Base-by-base conservation (phyloP, 1,140 invertebrate species). In the Zaprionus capensis region DNA sequence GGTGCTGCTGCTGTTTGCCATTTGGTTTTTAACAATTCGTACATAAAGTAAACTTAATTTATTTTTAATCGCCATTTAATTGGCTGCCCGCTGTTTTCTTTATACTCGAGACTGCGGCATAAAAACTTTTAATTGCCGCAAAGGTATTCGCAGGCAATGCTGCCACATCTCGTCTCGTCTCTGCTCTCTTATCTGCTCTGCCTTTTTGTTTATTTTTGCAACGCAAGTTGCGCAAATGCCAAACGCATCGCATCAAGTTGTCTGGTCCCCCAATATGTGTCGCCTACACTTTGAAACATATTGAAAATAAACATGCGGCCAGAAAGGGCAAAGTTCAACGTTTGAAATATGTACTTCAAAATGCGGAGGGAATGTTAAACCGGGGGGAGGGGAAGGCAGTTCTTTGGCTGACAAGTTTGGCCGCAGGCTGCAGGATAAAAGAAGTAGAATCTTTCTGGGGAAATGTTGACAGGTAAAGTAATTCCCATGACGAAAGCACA, bases 41-140 rank as follows among this genome's bases (percentile, higher is more conserved):
- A 58, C 65, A 57, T 58, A 73, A 69, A 64, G 79, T 77, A 90
- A 88, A 88, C 85, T 90, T 90, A 90, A 88, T 88, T 88, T 88
- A 88, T 88, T 88, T 88, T 88, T 90, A 88, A 88, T 88, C 85
- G 79, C 79, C 85, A 80, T 88, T 88, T 84, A 88, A 88, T 90
- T 90, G 71, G 76, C 63, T 76, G 80, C 80, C 63, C 76, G 76
- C 69, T 88, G 85, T 88, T 90, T 90, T 71, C 67, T 31, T 75
- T 69, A 55, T 55, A 68, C 80, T 73, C 53, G 55, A 80, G 76
- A 82, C 80, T 78, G 79, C 62, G 68, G 72, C 84, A 87, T 82
- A 70, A 90, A 88, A 85, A 71, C 66, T 88, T 90, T 90, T 82
- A 90, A 90, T 88, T 90, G 78, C 70, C 53, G 58, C 44, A 22